These are phyloP conservation scores for Drosophila pruinosa DNA, from an alignment of 1,140 invertebrate species.

Conservation along the genomic window DNA sequence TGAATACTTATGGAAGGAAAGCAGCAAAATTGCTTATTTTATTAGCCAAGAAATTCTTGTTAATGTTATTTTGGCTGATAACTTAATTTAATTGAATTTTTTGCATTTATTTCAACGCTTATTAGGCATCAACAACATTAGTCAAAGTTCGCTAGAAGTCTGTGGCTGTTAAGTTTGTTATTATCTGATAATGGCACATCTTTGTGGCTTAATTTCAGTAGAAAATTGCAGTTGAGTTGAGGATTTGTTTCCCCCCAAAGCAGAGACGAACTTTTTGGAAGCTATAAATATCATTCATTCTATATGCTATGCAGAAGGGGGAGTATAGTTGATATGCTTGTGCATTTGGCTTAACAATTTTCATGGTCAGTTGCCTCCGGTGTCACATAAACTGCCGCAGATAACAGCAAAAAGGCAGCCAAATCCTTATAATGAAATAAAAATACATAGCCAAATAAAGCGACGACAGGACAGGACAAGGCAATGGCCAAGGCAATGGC, in stretches of 20 bases:
- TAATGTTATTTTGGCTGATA: neutral
- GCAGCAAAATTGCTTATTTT: too few species aligned
- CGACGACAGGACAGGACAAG: slow-evolving; percentile 18
- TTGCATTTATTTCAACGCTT: neutral
- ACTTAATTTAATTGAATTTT: neutral
- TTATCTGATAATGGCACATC: slow-evolving; percentile 31
- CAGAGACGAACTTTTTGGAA: neutral
- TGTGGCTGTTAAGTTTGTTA: slow-evolving; percentile 20
- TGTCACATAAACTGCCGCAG: slow-evolving; percentile 67
- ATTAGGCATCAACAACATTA: slow-evolving; percentile 5
- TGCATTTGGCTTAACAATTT: slow-evolving; percentile 59
- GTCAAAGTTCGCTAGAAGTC: slow-evolving; percentile 5
- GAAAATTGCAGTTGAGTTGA: slow-evolving; percentile 6
- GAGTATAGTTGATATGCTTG: slow-evolving; percentile 43
- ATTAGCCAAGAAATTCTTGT: neutral
- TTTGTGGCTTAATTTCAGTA: slow-evolving; percentile 26
- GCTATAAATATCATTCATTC: slow-evolving; percentile 35
- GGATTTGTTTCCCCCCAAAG: neutral
- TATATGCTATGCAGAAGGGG: slow-evolving; percentile 35
- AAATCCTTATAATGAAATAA: slow-evolving; percentile 78
- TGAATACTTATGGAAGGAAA: too few species aligned
- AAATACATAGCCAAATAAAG: slow-evolving; percentile 75
- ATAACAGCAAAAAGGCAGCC: slow-evolving; percentile 75
- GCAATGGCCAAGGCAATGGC: neutral
- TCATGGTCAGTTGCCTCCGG: slow-evolving; percentile 69